Evolutionary conservation across 2,888 invertebrate species (phyloP), one percentile per base, ranked within the genome.

Genomic region (Cremastinae sp.): DNA sequence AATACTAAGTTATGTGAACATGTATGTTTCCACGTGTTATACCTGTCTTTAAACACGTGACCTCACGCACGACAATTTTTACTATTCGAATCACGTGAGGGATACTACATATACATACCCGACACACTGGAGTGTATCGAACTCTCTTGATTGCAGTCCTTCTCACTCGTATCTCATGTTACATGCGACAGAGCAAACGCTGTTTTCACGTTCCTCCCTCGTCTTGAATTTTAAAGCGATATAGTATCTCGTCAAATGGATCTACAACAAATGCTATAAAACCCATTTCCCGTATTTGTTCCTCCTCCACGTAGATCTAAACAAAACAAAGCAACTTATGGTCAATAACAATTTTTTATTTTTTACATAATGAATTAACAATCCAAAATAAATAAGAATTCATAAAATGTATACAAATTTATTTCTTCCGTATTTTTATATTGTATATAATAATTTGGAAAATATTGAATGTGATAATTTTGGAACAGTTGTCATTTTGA

Each of bases 1-100:
- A 14, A 47, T 45, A 18, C 8, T 10, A 18, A 28, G 22, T 9
- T n/a, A 20, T 5, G 35, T 56, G 18, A 28, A 45, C 39, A 49
- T 10, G 28, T 5, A 28, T 4, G 22, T 64, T 53, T 28, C 7
- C 37, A 1, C 22, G 20, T n/a, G 2, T 53, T 10, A 22, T 12
- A 41, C 5, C 22, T 10, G 18, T 12, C 16, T 20, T 4, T 1
- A 9, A 10, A 12, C 18, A 51, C 41, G 51, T 20, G 9, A 5
- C 64, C 37, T 51, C 75, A 61, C 41, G 75, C 65, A 65, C 47
- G 65, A 75, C 65, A 62, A 55, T 56, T 75, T 68, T 75, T 56
- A 43, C 62, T 71, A 76, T 72, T 72, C 75, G 51, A 53, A 76
- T 72, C 72, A 72, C 68, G 58, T 45, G 28, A 75, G 14, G 39